phyloP scores from a whole-genome alignment of 2,113 vertebrate genomes.

The Chunga burmeisteri region DNA sequence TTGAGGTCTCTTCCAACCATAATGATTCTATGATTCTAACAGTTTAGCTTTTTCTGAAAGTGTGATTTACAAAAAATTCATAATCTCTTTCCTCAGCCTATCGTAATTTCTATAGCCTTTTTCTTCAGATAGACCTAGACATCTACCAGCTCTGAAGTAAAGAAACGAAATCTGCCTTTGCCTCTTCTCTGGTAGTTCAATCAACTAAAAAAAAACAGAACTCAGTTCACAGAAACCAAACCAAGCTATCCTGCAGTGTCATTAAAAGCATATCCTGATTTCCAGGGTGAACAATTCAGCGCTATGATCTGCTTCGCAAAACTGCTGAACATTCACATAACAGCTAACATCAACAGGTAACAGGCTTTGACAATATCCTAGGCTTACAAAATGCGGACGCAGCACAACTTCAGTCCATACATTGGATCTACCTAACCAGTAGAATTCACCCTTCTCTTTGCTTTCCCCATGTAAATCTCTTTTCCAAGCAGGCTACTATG shows the following conservation, averaged over 20 bases:
- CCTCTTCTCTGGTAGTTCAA: not conserved
- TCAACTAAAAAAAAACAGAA: not conserved
- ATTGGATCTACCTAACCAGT: not conserved
- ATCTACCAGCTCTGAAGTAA: not conserved
- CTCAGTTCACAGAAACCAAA: not conserved
- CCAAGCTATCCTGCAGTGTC: not conserved
- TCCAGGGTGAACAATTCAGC: not conserved
- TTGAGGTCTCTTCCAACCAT: too few species aligned
- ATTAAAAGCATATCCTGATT: not conserved
- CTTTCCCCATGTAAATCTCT: not conserved
- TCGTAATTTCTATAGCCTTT: not conserved
- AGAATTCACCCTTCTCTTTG: not conserved
- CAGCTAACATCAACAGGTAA: not conserved
- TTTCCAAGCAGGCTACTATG: not conserved
- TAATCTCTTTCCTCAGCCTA: not conserved
- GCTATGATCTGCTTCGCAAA: not conserved
- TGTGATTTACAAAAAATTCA: not conserved
- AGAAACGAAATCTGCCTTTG: not conserved
- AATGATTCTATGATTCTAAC: not conserved
- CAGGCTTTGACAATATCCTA: not conserved
- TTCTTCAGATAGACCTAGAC: not conserved
- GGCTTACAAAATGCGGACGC: not conserved
- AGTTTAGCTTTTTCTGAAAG: not conserved
- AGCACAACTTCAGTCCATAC: not conserved
- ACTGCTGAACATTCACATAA: not conserved